Base-by-base conservation (phyloP, 2,797 vertebrate species). In the Selene dorsalis region DNA sequence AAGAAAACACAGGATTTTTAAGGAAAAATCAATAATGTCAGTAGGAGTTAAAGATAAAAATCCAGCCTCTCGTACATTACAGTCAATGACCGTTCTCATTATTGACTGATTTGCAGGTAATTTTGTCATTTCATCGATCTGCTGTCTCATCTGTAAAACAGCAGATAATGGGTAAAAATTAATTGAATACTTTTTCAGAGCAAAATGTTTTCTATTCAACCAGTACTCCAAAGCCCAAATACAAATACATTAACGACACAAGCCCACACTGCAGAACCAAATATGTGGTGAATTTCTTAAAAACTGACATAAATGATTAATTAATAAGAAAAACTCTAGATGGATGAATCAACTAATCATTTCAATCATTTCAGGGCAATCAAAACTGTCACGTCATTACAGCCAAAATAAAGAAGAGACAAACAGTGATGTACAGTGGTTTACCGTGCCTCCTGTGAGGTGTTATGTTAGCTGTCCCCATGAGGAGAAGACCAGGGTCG, bases 401-500 rank as follows among this genome's bases (percentile, higher is more conserved):
- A 32, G 12, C 16, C n/a, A 61, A 60, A 60, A 60, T 9, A 24
- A 11, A 47, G 43, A 64, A n/a, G 7, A 45, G 11, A 12, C 2
- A 30, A 64, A 41, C 9, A 16, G 10, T 32, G 14, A 38, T 4
- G 26, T 17, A 11, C 17, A 24, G n/a, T 6, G 1, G 24, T 61
- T 81, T 77, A 84, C 86, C 82, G 35, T 72, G 50, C 20, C 62
- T 83, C 41, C 63, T 1, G 76, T 57, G 14, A 28, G 48, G 4
- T 3, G 1, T 26, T 45, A 50, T 35, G 43, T 72, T 38, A 11
- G 59, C 53, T 57, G 64, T 30, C 50, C 61, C 73, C 73, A 24
- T 20, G 28, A 20, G 55, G 58, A 52, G 62, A 24, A 5, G 48
- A 52, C 35, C 35, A 12, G 81, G 81, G 66, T 87, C 90, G 3